Conservation (phyloP, 2,113 vertebrate genomes). For the Strix uralensis region DNA sequence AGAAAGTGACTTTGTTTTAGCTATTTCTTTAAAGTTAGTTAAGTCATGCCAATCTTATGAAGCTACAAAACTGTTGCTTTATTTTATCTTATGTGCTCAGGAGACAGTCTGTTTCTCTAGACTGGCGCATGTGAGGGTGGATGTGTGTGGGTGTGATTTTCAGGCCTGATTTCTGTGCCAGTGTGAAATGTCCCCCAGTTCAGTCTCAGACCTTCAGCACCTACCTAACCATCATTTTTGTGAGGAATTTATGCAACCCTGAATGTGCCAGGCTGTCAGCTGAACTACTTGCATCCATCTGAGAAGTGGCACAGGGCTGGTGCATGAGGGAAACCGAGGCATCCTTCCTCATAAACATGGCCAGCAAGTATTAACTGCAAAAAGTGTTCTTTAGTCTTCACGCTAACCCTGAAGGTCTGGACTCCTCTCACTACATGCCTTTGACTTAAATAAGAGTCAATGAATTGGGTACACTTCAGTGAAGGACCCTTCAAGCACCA, state of each 20-base stretch:
- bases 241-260: background rate
- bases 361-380: background rate
- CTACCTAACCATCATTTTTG: background rate
- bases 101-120: background rate
- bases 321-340: accelerated
- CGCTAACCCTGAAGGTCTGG: background rate
- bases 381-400: background rate
- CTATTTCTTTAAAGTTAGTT: background rate
- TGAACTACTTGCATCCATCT: background rate
- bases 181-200: background rate
- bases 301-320: background rate
- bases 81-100: background rate
- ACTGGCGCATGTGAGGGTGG: background rate
- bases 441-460: background rate
- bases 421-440: background rate
- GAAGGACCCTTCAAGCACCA: background rate
- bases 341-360: background rate
- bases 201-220: background rate
- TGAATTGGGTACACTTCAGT: background rate
- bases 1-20: background rate
- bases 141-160: background rate
- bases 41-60: background rate
- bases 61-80: background rate
- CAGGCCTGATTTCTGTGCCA: background rate
- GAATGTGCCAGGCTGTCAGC: background rate